These are phyloP conservation scores for Lagenorhynchus albirostris DNA, from an alignment of 2,113 vertebrate species.

Conservation along the genomic window DNA sequence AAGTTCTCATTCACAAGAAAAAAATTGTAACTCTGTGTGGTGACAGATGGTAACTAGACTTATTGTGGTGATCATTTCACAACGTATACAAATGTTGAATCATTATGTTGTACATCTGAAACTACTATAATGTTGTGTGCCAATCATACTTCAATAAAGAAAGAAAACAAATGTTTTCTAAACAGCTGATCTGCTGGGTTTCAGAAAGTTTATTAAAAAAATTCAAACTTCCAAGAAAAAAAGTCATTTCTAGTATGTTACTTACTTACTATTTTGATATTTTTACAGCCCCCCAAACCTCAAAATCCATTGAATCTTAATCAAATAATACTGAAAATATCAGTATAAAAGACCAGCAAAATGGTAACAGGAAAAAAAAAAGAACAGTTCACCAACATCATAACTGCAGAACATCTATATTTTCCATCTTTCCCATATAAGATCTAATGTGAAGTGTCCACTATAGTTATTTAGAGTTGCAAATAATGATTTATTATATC, in stretches of 20 bases:
- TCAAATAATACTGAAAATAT: neutral
- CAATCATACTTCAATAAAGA: neutral
- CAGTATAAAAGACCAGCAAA: neutral
- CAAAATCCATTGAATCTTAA: neutral
- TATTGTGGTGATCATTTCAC: neutral
- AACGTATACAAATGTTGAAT: neutral
- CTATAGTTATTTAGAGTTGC: neutral
- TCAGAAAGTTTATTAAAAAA: neutral
- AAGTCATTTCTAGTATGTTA: neutral
- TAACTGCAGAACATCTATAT: neutral
- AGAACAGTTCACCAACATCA: neutral
- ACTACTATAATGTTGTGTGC: neutral
- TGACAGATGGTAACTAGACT: neutral
- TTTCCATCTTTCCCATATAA: neutral
- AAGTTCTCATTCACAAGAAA: neutral
- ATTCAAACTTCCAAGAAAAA: neutral
- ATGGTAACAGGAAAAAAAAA: neutral
- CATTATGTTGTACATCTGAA: neutral
- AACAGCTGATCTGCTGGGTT: neutral
- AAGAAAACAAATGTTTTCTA: neutral
- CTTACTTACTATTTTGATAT: neutral
- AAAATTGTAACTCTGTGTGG: neutral
- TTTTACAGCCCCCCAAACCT: neutral
- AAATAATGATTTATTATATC: neutral
- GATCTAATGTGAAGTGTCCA: neutral